Base-by-base conservation (phyloP, 2,797 vertebrate genomes). In the Gila robusta region DNA sequence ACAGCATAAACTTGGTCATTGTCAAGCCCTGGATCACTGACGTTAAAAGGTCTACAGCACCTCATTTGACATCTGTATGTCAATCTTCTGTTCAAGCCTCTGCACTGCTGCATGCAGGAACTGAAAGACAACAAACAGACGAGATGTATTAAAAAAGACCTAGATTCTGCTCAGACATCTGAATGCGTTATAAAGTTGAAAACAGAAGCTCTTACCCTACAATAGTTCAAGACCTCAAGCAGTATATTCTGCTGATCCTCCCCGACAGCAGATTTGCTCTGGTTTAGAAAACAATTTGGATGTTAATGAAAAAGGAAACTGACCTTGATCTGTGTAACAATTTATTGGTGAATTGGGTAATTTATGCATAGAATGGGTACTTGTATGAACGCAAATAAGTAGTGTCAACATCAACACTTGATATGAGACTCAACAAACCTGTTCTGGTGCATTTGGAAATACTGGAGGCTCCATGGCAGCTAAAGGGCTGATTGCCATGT, bases 71-170 rank as follows among this genome's bases (percentile, higher is more conserved):
- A 84, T 82, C 35, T 90, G 88, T 49, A 19, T 37, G 72, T 91
- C 89, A 19, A 90, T 77, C 79, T 90, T 91, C 85, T 90, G 86
- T 77, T 89, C 87, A 21, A 91, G 73, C 72, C 88, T 82, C 83
- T 88, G 87, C 47, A 89, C 88, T 21, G 89, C 80, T 64, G 83
- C 87, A 41, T 83, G 81, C 81, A 91, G 59, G 52, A 84, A 86
- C 90, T 89, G 74, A 44, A 23, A 81, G 26, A 62, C 44, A 41
- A 41, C 7, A 67, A 79, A 6, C 1, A 9, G 41, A 28, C 80
- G 17, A 28, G 11, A 32, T 28, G 12, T 35, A 39, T 62, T 26
- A 41, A 26, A 2, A 2, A 59, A 26, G n/a, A 44, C n/a, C 12
- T 37, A 1, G 76, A 39, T 4, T 49, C 17, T 35, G 11, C 35